Base-by-base conservation (phyloP, 2,113 vertebrate genomes). In the Sander lucioperca region DNA sequence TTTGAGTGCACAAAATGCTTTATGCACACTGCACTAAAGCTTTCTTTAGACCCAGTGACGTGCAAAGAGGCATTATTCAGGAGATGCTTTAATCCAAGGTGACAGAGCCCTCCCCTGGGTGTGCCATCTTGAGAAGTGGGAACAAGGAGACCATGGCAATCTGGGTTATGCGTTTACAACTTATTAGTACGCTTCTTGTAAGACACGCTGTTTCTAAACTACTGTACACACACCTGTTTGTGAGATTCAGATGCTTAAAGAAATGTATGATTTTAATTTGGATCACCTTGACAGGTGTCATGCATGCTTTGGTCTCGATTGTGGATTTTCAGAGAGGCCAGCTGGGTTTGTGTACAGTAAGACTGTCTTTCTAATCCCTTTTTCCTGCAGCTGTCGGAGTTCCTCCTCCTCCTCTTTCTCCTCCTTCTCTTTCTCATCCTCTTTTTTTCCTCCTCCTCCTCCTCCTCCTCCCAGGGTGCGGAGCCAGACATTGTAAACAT, bases 81-180 rank as follows among this genome's bases (percentile, higher is more conserved):
- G 85, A 79, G 66, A 86, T 64, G 80, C 89, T 84, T 87, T 93
- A 86, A 92, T 90, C 57, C 83, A 86, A 89, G 88, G 83, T 91
- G 91, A 92, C 91, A 89, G 90, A n/a, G 69, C 81, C 84, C 79
- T 78, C 84, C 76, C 80, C 63, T 80, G 36, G 77, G 69, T 50
- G 9, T 81, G 82, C 69, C 82, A 21, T 72, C 81, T 71, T 27
- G 10, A 47, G 57, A 82, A 82, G 90, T 56, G 76, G 78, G 68
- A 30, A 63, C 57, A 5, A 23, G 66, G 61, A n/a, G 84, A 66
- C 77, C 79, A 1, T 61, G 33, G 63, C 80, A 19, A 85, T 89
- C 78, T 27, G 65, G 75, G 79, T 79, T 81, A 77, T 66, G 48
- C 73, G 79, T 80, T 75, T 6, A 53, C 39, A 6, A 33, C 27